Conservation (phyloP, 2,797 vertebrate genomes). For the Danio choprae region DNA sequence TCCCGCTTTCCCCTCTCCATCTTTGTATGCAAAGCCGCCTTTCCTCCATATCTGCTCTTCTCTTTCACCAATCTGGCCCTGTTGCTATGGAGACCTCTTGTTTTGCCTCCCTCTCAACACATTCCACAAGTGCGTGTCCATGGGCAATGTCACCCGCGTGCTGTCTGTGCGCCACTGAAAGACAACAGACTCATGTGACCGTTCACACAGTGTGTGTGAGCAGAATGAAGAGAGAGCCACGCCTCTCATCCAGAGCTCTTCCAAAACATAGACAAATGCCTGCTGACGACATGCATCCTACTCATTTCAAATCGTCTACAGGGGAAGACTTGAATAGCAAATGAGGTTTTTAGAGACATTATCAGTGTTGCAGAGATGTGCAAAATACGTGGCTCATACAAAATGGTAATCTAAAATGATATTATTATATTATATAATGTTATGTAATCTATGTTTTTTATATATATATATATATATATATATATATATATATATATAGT, state of each 20-base stretch:
- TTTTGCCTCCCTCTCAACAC: constrained; percentile 76
- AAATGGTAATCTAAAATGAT: too few species aligned
- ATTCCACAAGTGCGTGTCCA: constrained; percentile 75
- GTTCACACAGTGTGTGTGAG: constrained; percentile 6
- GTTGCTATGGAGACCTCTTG: constrained; percentile 78
- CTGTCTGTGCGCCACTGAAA: constrained; percentile 21
- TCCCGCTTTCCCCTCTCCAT: constrained; percentile 10
- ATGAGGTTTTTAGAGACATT: too few species aligned
- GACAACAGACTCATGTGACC: constrained; percentile 39
- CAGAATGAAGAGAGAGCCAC: constrained; percentile 42
- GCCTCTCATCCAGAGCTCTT: background rate
- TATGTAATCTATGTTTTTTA: too few species aligned
- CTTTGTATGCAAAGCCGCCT: constrained; percentile 12
- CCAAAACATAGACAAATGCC: background rate
- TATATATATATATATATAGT: too few species aligned
- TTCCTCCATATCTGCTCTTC: constrained; percentile 38
- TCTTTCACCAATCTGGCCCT: constrained; percentile 52
- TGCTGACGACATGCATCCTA: background rate
- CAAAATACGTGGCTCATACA: too few species aligned
- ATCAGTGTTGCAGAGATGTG: too few species aligned
- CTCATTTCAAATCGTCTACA: too few species aligned
- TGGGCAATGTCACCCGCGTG: constrained; percentile 67
- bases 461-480: too few species aligned
- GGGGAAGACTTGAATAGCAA: too few species aligned
- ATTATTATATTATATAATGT: too few species aligned